Evolutionary conservation across 2,797 vertebrate species (phyloP).

Genomic region (Sternotherus odoratus): DNA sequence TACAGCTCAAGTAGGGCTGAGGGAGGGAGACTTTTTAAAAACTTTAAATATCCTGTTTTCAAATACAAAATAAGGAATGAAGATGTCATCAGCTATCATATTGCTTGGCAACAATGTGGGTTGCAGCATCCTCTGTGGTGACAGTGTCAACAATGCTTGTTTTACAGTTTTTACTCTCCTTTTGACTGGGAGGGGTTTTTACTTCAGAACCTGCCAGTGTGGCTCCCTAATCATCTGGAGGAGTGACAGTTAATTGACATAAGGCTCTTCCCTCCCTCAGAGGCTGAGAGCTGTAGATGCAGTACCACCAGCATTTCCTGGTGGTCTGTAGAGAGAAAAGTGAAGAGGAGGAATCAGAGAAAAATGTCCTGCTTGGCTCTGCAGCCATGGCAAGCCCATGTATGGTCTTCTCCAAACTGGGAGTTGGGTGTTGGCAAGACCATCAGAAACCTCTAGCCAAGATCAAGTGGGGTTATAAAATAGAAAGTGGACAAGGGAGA

Average conservation of each 20-base stretch:
- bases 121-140: not conserved
- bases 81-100: not conserved
- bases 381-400: not conserved
- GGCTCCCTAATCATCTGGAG: not conserved
- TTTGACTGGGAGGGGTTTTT: not conserved
- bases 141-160: not conserved
- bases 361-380: not conserved
- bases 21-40: not conserved
- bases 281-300: not conserved
- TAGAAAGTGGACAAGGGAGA: not conserved
- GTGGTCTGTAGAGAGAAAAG: fast-evolving
- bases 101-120: constrained; percentile 27
- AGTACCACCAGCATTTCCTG: not conserved
- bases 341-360: not conserved
- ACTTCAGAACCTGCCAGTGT: not conserved
- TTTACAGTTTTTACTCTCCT: constrained; percentile 13
- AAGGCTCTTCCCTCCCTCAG: not conserved
- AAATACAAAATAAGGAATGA: not conserved
- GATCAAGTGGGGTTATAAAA: not conserved
- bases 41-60: not conserved
- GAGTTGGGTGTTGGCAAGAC: not conserved
- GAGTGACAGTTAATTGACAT: not conserved
- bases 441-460: not conserved
- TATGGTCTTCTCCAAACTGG: fast-evolving
- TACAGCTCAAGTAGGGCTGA: not conserved